phyloP scores from a whole-genome alignment of 2,888 invertebrate species.

The Arctia plantaginis region DNA sequence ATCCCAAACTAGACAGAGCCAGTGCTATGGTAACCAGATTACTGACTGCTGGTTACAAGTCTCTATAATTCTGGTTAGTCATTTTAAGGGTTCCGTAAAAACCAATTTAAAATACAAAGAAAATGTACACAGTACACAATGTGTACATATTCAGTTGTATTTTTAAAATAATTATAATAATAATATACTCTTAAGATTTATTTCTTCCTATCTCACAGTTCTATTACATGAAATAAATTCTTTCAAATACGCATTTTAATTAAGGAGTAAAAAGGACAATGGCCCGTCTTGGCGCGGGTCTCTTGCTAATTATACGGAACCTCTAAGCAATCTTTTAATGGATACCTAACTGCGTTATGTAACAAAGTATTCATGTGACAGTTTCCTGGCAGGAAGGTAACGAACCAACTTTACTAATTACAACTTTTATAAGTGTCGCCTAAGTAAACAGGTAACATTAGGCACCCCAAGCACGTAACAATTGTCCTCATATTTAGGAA shows the following conservation, averaged over 20 bases:
- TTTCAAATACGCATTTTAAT: conserved; percentile 35
- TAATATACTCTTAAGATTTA: not conserved
- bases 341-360: not conserved
- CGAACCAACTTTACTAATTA: not conserved
- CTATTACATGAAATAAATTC: conserved; percentile 17
- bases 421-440: not conserved
- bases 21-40: too few species aligned
- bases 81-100: too few species aligned
- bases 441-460: not conserved
- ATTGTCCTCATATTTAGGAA: not conserved
- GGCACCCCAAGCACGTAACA: not conserved
- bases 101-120: too few species aligned
- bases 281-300: conserved; percentile 22
- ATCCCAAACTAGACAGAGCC: too few species aligned
- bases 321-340: conserved; percentile 29
- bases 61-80: too few species aligned
- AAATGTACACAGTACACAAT: too few species aligned
- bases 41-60: too few species aligned
- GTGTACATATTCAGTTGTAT: too few species aligned
- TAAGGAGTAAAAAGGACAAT: conserved; percentile 39
- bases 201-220: not conserved
- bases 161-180: not conserved
- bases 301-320: conserved; percentile 40
- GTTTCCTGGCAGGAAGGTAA: conserved; percentile 1
- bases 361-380: not conserved